Base-by-base conservation (phyloP, 1,140 invertebrate genomes). In the Heliothis subflexa region DNA sequence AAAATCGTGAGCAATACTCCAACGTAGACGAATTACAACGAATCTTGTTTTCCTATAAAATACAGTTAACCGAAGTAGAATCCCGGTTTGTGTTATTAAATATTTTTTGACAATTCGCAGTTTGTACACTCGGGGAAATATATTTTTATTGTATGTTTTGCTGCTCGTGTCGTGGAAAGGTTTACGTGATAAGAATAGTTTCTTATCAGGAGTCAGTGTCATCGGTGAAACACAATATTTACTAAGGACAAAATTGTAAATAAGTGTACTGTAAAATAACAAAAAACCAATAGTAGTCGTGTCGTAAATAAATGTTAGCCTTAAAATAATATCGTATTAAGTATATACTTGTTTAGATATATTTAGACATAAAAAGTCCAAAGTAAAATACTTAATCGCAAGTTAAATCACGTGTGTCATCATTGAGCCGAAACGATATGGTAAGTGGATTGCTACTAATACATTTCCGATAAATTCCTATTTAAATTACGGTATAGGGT, bases 1-100 rank as follows among this genome's bases (percentile, higher is more conserved):
- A 84, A 71, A 85, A 84, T 88, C 68, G 78, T 81, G 77, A 66
- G 33, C 50, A 75, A 50, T 62, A 52, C 52, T 79, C 77, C 79
- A 85, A 86, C 79, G 81, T 85, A 86, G 83, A 86, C 78, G 77
- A 25, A 25, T 78, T 85, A 91, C 92, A 93, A 89, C 92, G 92
- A 93, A 93, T 86, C 70, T 61, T 52, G 71, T 61, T 78, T 70
- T 66, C 66, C 49, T 55, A 47, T 47, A 47, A 68, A 68, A 66
- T 77, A 77, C 28, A 33, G 4, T 13, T 64, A 76, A 9, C 33
- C 28, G 61, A 57, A 21, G 3, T 52, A 57, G 52, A 59, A 40
- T 18, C 52, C 47, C n/a, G 66, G 28, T 74, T 81, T 78, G 71
- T 78, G 80, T 78, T 81, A 70, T 76, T 66, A 68, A 68, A 50